phyloP scores from a whole-genome alignment of 2,797 vertebrate species.

The Gymnoscopelus braueri region DNA sequence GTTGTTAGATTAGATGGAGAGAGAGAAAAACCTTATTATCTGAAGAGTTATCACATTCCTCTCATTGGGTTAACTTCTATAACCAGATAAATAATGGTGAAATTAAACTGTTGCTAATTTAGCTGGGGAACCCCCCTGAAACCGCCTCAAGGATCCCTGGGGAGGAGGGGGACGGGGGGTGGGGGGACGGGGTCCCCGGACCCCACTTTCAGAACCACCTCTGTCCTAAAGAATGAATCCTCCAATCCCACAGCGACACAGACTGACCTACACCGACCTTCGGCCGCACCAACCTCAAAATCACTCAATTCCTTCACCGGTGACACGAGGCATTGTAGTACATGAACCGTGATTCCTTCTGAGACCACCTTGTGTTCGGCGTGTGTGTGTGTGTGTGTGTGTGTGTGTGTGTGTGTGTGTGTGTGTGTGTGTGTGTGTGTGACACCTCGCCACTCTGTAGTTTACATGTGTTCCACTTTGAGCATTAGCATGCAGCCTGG shows the following conservation, averaged over 20 bases:
- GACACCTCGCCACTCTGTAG: conserved; percentile 53
- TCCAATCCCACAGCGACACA: conserved; percentile 1
- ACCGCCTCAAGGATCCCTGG: too few relatives aligned
- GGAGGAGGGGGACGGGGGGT: too few relatives aligned
- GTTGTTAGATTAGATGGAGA: too few relatives aligned
- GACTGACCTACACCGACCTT: conserved; percentile 18
- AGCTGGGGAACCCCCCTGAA: too few relatives aligned
- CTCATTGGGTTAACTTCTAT: too few relatives aligned
- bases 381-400: background rate
- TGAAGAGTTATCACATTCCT: too few relatives aligned
- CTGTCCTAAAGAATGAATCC: conserved; percentile 4
- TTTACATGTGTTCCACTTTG: conserved; percentile 82
- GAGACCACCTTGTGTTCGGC: conserved; percentile 38
- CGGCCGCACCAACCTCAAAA: conserved; percentile 39
- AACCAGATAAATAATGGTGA: too few relatives aligned
- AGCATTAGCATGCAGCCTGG: conserved; percentile 84
- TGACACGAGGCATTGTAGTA: conserved; percentile 35
- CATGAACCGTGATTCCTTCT: conserved; percentile 18
- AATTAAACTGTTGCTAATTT: too few relatives aligned
- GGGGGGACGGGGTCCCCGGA: too few relatives aligned
- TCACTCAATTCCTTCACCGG: conserved; percentile 29
- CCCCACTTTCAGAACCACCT: conserved; percentile 4
- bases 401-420: too few relatives aligned
- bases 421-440: background rate
- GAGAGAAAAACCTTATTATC: too few relatives aligned